A percentile compares a stretch with the other conserved stretches of the same genome.
These are phyloP conservation scores for Volucella bombylans DNA, from an alignment of 2,888 invertebrate genomes.

Conservation along the genomic window DNA sequence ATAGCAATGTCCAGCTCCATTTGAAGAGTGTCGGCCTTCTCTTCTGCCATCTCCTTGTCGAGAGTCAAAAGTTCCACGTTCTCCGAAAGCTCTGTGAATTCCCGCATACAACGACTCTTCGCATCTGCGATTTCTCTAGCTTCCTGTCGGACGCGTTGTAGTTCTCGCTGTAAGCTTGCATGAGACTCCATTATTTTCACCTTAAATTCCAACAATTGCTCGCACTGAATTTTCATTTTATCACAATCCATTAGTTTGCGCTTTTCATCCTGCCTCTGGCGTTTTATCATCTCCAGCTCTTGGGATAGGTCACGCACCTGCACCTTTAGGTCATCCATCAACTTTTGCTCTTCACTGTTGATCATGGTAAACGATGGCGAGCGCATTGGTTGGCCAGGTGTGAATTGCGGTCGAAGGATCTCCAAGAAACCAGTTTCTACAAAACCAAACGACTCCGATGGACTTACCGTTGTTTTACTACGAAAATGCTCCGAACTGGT, in stretches of 20 bases:
- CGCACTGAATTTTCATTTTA: conserved; percentile 92
- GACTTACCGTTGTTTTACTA: conserved; percentile 81
- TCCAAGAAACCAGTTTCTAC: conserved; percentile 96
- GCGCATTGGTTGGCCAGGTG: conserved; percentile 91
- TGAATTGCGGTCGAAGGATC: conserved; percentile 93
- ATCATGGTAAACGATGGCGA: conserved; percentile 83
- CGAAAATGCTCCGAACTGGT: conserved; percentile 73
- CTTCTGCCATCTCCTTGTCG: conserved; percentile 99
- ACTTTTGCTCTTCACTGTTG: conserved; percentile 86
- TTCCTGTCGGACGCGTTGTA: conserved; percentile 93
- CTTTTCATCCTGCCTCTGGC: conserved; percentile 94
- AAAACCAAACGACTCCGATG: conserved; percentile 86
- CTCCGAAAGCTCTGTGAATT: conserved; percentile 95
- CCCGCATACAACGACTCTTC: conserved; percentile 92
- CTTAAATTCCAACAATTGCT: conserved; percentile 97
- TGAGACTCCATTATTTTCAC: conserved; percentile 95
- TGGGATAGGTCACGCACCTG: conserved; percentile 93
- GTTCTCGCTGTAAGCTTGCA: conserved; percentile 91
- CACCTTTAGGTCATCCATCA: conserved; percentile 86
- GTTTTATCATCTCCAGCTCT: conserved; percentile 93
- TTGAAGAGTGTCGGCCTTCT: conserved; percentile 91
- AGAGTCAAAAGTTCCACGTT: conserved; percentile 98
- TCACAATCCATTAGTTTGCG: conserved; percentile 95
- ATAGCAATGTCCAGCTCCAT: conserved; percentile 93
- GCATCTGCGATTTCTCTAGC: conserved; percentile 93